Evolutionary conservation across 2,113 vertebrate species (phyloP), one percentile per base, ranked within the genome.

Genomic region (Oostethus manadensis): DNA sequence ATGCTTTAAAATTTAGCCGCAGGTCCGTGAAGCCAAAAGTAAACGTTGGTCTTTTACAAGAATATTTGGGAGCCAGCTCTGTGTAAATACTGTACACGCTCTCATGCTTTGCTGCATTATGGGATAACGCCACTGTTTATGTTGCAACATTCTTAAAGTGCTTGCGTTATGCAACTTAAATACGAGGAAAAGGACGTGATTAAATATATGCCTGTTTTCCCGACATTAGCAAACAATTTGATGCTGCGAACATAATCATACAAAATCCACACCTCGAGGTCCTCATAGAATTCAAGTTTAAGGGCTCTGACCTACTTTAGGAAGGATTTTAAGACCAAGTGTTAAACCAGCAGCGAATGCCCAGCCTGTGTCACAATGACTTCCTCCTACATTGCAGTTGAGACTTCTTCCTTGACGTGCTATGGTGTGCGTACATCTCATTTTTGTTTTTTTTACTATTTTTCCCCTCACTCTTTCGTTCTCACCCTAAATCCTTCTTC

Each of bases 251-350:
- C 33, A 62, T 77, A 33, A 33, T 33, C 29, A 33, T 68, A 62
- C 45, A 49, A 22, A 10, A 21, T 58, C 44, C 17, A 6, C 26
- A 45, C 56, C 38, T 22, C 38, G 21, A 2, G 38, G 66, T 44
- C 48, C 49, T 68, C 26, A 45, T 62, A 71, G 26, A 35, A 40
- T 76, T 40, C 50, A 50, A 60, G 60, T 61, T 71, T 63, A 16
- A 42, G 21, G 65, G 42, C 47, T 55, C 62, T 45, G 46, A 63
- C 57, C 63, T 53, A 54, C 59, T 44, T 50, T 48, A 35, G 21
- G 14, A 64, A 42, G 43, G 64, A 48, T 66, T 59, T 75, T 70
- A 84, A 85, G 70, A 79, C 66, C 17, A 77, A 80, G 75, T 78
- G 85, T 79, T 79, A 62, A 51, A 84, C 73, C 50, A 26, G n/a